These are phyloP conservation scores for Drosophila conformis DNA, from an alignment of 2,888 invertebrate genomes.

Conservation along the genomic window DNA sequence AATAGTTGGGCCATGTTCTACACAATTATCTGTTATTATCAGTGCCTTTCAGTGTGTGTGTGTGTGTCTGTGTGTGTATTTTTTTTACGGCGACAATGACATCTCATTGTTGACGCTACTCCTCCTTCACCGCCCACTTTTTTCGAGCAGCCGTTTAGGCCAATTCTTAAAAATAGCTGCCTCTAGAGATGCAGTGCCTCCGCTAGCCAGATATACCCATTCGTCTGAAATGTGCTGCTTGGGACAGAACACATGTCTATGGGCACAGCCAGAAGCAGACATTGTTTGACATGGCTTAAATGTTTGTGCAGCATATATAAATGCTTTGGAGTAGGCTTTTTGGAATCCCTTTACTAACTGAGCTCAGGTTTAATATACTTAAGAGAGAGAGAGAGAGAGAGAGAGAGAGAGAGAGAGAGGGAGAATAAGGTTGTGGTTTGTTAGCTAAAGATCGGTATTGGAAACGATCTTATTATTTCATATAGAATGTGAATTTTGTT, in stretches of 20 bases:
- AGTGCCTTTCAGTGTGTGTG: constrained; percentile 58
- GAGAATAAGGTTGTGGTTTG: background rate
- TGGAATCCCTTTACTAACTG: constrained; percentile 12
- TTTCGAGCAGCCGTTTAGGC: constrained; percentile 59
- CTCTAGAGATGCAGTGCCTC: constrained; percentile 55
- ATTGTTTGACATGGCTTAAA: constrained; percentile 27
- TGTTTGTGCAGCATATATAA: constrained; percentile 1
- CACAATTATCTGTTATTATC: constrained; percentile 84
- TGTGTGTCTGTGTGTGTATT: constrained; percentile 6
- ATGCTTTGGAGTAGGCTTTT: background rate
- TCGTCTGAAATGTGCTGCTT: constrained; percentile 24
- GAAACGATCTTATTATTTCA: background rate
- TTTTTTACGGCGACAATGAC: constrained; percentile 62
- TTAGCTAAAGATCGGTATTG: background rate
- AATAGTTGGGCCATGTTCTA: constrained; percentile 83
- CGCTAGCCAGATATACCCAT: constrained; percentile 12
- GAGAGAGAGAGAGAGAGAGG: no score
- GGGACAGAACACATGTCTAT: constrained; percentile 75
- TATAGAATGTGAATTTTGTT: background rate
- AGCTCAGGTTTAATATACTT: background rate
- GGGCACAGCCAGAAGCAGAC: constrained; percentile 2
- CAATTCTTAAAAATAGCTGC: constrained; percentile 77
- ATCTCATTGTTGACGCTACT: constrained; percentile 59
- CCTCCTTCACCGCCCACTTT: background rate
- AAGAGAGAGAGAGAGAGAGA: no score